A percentile compares a stretch with the other conserved stretches of the same genome.
These are phyloP conservation scores for Matsumyia berberina DNA, from an alignment of 2,888 invertebrate genomes.

Conservation along the genomic window DNA sequence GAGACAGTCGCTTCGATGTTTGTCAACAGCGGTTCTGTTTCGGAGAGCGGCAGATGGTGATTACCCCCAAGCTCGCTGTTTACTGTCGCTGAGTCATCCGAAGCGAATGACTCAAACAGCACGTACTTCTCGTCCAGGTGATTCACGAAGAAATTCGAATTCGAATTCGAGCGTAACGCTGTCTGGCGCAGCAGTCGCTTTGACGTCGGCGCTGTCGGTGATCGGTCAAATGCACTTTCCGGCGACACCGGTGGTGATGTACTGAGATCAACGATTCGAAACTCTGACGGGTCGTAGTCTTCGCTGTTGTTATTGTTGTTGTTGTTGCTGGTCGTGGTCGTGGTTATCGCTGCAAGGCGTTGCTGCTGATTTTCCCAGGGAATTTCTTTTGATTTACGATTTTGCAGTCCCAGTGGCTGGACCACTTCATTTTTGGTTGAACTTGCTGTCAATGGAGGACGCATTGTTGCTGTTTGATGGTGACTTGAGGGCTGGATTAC, in stretches of 20 bases:
- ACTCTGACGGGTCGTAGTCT: constrained; percentile 69
- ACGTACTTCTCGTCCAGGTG: constrained; percentile 69
- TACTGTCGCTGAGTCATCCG: constrained; percentile 60
- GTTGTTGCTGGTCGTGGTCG: constrained; percentile 36
- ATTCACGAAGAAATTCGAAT: constrained; percentile 72
- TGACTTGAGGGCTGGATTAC: constrained; percentile 36
- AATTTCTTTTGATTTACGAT: constrained; percentile 54
- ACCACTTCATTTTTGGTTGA: constrained; percentile 74
- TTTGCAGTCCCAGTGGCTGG: constrained; percentile 57
- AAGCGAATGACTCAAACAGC: constrained; percentile 62
- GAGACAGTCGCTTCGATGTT: constrained; percentile 81
- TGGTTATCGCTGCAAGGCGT: constrained; percentile 34
- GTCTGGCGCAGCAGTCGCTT: constrained; percentile 23
- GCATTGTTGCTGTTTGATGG: constrained; percentile 51
- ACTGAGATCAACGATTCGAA: constrained; percentile 79
- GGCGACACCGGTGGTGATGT: constrained; percentile 74
- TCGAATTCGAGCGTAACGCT: constrained; percentile 47
- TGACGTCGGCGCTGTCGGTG: constrained; percentile 25
- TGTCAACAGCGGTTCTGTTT: constrained; percentile 83
- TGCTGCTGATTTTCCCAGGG: constrained; percentile 56
- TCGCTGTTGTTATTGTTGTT: constrained; percentile 51
- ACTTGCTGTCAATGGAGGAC: constrained; percentile 64
- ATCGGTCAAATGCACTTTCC: constrained; percentile 58
- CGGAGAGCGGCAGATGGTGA: constrained; percentile 81
- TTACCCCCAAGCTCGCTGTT: constrained; percentile 26